Base-by-base conservation (phyloP, 2,888 invertebrate species). In the Globia sparganii region DNA sequence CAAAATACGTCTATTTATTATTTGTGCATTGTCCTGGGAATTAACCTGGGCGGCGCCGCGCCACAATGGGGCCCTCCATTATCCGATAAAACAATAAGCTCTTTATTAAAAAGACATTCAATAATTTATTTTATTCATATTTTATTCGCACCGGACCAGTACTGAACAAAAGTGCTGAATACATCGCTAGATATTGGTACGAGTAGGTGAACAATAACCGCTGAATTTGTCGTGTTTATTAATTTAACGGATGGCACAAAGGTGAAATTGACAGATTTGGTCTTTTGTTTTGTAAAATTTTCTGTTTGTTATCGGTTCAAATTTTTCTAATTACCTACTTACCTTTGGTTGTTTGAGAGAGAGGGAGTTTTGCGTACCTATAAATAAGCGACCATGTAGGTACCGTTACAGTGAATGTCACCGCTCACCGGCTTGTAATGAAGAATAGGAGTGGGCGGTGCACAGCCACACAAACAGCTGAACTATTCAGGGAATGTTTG, bases 41-140 rank as follows among this genome's bases (percentile, higher is more conserved):
- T 91, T 89, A 93, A 86, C 85, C 91, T 91, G 95, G 96, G 96
- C 96, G 95, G 95, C 91, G 93, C 92, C 91, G 83, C 84, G 77
- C 77, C 90, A 95, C 96, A 95, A 95, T 93, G 89, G 84, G 83
- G 87, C 90, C 87, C 88, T 77, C 96, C 94, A 95, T 96, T 96
- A 95, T 96, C 91, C 87, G 92, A 92, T 96, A 96, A 96, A 96
- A 96, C 96, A 96, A 96, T 96, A 93, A 92, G 91, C 92, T 91
- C 94, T 95, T 95, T 96, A 96, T 96, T 96, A 96, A 96, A 96
- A 96, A 96, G 96, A 96, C 95, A 95, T 96, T 96, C 95, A 94
- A 92, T 94, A 94, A 96, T 95, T 95, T 96, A 96, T 96, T 95
- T 96, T 94, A 96, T 96, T 95, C 94, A 93, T 94, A 94, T 95